Evolutionary conservation across 2,888 invertebrate genomes (phyloP).

Genomic region (Stegana nigrithorax): DNA sequence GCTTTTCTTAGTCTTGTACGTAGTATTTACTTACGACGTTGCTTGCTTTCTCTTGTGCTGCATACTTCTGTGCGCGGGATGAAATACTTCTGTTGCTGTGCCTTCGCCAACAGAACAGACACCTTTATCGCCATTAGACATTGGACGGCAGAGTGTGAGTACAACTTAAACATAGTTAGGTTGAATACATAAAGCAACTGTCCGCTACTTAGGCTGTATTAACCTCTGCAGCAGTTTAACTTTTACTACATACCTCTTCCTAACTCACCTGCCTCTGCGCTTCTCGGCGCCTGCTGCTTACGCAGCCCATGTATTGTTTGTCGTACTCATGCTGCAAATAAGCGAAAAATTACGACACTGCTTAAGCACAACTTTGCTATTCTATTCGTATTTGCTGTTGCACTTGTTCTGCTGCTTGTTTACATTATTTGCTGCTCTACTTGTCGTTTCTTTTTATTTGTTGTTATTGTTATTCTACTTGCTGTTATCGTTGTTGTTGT

Average conservation of each 20-base stretch:
- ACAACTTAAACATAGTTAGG: too few relatives aligned
- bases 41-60: background rate
- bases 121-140: too few relatives aligned
- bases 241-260: too few relatives aligned
- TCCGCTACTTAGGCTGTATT: background rate
- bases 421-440: background rate
- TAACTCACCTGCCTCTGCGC: background rate
- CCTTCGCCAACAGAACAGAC: background rate
- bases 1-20: background rate
- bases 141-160: too few relatives aligned
- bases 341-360: too few relatives aligned
- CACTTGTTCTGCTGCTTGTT: background rate
- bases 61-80: slow-evolving; percentile 1
- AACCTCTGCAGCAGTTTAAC: too few relatives aligned
- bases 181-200: background rate
- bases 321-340: too few relatives aligned
- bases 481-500: slow-evolving; percentile 20
- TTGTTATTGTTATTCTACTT: slow-evolving; percentile 38
- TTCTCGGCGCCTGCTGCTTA: background rate
- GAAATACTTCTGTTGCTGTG: too few relatives aligned
- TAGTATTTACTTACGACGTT: too few relatives aligned
- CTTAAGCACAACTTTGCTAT: too few relatives aligned
- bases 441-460: background rate
- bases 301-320: too few relatives aligned
- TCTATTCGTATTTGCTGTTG: background rate